These are phyloP conservation scores for Champsocephalus gunnari DNA, from an alignment of 2,797 vertebrate genomes.

Conservation along the genomic window DNA sequence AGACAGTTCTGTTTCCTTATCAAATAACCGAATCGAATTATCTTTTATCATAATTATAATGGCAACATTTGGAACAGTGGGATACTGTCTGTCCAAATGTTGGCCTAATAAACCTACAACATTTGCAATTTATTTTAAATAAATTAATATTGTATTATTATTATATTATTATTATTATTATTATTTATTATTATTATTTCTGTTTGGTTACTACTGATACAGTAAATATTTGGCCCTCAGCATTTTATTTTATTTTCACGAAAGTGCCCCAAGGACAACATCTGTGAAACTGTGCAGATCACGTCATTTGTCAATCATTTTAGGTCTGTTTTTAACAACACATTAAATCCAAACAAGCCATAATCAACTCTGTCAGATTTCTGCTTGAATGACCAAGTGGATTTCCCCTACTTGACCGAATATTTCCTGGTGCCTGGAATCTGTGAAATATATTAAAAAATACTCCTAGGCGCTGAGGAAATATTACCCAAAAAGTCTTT, in stretches of 20 bases:
- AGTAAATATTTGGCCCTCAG: not conserved
- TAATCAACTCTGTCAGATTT: conserved; percentile 38
- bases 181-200: not conserved
- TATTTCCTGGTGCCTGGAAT: conserved; percentile 25
- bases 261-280: not conserved
- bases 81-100: conserved; percentile 7
- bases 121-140: no score
- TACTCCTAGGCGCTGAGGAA: conserved; percentile 22
- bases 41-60: not conserved
- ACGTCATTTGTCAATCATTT: conserved; percentile 5
- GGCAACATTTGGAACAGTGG: not conserved
- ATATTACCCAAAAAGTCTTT: conserved; percentile 39
- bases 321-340: not conserved
- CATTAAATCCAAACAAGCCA: conserved; percentile 4
- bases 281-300: not conserved
- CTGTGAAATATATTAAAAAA: conserved; percentile 10
- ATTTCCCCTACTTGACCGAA: conserved; percentile 16
- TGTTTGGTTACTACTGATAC: not conserved
- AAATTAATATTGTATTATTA: not conserved
- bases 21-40: conserved; percentile 35
- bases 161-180: conserved; percentile 1
- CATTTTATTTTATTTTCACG: not conserved
- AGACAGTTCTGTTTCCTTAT: not conserved
- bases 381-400: conserved; percentile 24
- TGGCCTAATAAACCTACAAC: no score